Percentiles rank a stretch among this genome's conserved stretches.
Conservation (phyloP, 2,888 invertebrate species). For the Pristionchus exspectatus region DNA sequence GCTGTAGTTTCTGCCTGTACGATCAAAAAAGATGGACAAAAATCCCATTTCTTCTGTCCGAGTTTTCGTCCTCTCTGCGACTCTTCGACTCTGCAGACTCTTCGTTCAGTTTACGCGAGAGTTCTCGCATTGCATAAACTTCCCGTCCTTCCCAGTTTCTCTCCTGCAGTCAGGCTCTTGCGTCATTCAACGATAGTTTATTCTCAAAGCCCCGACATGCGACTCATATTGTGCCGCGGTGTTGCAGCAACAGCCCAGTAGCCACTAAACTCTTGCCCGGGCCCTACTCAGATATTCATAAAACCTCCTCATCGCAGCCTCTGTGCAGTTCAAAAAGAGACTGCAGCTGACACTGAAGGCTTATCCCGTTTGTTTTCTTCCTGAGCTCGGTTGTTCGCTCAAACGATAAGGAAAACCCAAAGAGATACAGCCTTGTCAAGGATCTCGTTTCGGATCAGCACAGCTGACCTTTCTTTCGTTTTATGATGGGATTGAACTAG, state of each 20-base stretch:
- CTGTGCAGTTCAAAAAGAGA: neutral
- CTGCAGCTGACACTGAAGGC: neutral
- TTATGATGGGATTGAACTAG: slow-evolving; percentile 37
- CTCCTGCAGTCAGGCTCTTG: neutral
- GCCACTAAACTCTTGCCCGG: neutral
- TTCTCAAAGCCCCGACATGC: neutral
- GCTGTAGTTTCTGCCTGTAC: no score
- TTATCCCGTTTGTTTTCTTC: neutral
- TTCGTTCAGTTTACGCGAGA: neutral
- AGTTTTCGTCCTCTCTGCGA: no score
- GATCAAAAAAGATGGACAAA: no score
- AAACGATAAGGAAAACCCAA: neutral
- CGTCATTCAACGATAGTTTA: neutral
- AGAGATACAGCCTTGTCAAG: neutral
- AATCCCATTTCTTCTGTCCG: no score
- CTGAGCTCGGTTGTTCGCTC: neutral
- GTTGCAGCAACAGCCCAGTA: neutral
- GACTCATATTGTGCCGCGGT: neutral
- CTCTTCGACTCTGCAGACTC: neutral
- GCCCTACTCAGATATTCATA: neutral
- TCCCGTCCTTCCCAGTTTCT: neutral
- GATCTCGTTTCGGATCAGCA: neutral
- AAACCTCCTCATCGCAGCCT: no score
- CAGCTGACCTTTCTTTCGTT: slow-evolving; percentile 12
- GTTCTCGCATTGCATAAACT: slow-evolving; percentile 3